Conservation (phyloP, 2,797 vertebrate species). For the Urosaurus nigricauda region DNA sequence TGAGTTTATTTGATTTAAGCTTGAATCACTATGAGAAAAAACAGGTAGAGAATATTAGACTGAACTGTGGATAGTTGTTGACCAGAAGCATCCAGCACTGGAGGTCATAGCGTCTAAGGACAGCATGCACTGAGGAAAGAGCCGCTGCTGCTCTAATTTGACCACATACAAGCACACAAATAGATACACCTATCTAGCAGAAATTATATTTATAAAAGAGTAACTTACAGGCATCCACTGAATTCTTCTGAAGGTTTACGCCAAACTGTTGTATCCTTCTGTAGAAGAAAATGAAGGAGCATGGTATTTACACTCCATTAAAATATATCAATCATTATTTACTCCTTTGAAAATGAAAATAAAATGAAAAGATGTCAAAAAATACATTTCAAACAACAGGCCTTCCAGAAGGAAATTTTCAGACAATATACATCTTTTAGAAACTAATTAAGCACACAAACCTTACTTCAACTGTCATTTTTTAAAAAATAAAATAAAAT, state of each 20-base stretch:
- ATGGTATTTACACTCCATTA: not conserved
- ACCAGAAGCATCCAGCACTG: not conserved
- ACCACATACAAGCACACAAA: not conserved
- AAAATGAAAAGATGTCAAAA: not conserved
- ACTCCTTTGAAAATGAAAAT: not conserved
- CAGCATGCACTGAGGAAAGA: not conserved
- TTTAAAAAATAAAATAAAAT: not conserved
- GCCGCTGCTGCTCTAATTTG: not conserved
- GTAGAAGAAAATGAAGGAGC: constrained; percentile 51
- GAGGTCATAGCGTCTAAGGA: not conserved
- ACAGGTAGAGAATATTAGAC: not conserved
- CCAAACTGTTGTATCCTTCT: constrained; percentile 88
- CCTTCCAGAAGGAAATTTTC: not conserved
- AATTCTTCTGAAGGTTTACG: constrained; percentile 87
- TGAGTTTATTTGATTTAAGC: not conserved
- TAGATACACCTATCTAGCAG: not conserved
- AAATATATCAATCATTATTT: not conserved
- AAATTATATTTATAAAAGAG: constrained; percentile 14
- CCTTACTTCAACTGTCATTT: not conserved
- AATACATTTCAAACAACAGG: not conserved
- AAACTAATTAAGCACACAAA: not conserved
- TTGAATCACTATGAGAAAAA: not conserved
- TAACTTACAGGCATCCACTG: constrained; percentile 87
- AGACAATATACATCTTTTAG: not conserved
- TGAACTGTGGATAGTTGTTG: not conserved